Evolutionary conservation across 2,113 vertebrate genomes (phyloP), one percentile per base, ranked within the genome.

Genomic region (Pelusios castaneus): DNA sequence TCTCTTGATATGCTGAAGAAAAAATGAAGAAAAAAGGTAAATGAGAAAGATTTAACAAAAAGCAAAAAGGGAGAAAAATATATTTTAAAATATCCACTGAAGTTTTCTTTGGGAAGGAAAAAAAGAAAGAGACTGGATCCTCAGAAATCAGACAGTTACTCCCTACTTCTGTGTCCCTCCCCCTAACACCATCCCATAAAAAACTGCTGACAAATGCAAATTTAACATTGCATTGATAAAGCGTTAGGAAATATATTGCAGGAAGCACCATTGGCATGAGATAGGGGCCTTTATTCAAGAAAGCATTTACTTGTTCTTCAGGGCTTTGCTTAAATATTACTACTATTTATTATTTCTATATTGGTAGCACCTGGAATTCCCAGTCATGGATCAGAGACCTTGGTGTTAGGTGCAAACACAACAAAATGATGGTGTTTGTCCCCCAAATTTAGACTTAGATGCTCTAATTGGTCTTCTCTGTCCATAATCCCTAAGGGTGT

Each of bases 31-130:
- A 70, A 52, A 38, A 38, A 67, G 63, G 8, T 70, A 38, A 91
- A 6, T 41, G n/a, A 1, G 82, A 56, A 67, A 34, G 2, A 2
- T 94, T 91, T 85, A 56, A 79, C 38, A 86, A 81, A 10, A 87
- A 94, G 84, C 75, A 89, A 84, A 70, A 31, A 82, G 29, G 34
- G 17, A 82, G 84, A 25, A 60, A 89, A 87, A 93, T 52, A 47
- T 1, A 56, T 80, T 13, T 52, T 43, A 25, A 49, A 16, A 47
- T 83, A 51, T 81, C 16, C 25, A 51, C n/a, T 78, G 24, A 91
- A 80, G 5, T 47, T 21, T 41, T 52, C 52, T 63, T 54, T 85
- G 10, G 9, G 5, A 34, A 83, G 90, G 54, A 2, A 54, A 85
- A 93, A 93, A 31, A 0, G 80, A 34, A 89, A 81, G 41, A 3